phyloP scores from a whole-genome alignment of 2,113 vertebrate genomes.

The Brachionichthys hirsutus region DNA sequence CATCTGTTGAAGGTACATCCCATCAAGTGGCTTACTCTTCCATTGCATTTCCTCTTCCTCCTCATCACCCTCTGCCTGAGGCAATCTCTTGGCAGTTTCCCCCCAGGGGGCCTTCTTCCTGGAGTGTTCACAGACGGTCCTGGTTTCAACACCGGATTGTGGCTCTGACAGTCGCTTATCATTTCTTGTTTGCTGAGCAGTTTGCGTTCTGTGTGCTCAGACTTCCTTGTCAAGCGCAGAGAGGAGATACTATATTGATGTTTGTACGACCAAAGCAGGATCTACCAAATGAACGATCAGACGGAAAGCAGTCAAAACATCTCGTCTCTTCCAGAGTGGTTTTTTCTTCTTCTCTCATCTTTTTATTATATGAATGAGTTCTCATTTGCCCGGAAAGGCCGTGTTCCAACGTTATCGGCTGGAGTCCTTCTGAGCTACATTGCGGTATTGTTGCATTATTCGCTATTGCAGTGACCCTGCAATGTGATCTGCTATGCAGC shows the following conservation, averaged over 20 bases:
- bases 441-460: constrained; percentile 50
- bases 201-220: too few species aligned
- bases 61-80: not conserved
- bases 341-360: not conserved
- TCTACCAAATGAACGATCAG: constrained; percentile 29
- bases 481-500: constrained; percentile 62
- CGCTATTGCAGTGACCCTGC: constrained; percentile 70
- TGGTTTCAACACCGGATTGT: too few species aligned
- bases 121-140: too few species aligned
- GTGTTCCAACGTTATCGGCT: constrained; percentile 9
- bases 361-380: not conserved
- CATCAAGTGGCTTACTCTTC: not conserved
- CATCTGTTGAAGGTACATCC: too few species aligned
- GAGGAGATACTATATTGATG: too few species aligned
- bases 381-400: not conserved
- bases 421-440: constrained; percentile 18
- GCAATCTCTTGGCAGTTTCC: not conserved
- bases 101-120: too few species aligned
- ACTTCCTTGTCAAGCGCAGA: too few species aligned
- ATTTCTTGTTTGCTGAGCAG: too few species aligned
- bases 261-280: constrained; percentile 36
- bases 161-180: too few species aligned
- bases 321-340: constrained; percentile 21
- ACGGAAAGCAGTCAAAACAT: constrained; percentile 3
- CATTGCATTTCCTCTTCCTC: not conserved